Conservation (phyloP, 2,113 vertebrate species). For the Heliornis fulica region DNA sequence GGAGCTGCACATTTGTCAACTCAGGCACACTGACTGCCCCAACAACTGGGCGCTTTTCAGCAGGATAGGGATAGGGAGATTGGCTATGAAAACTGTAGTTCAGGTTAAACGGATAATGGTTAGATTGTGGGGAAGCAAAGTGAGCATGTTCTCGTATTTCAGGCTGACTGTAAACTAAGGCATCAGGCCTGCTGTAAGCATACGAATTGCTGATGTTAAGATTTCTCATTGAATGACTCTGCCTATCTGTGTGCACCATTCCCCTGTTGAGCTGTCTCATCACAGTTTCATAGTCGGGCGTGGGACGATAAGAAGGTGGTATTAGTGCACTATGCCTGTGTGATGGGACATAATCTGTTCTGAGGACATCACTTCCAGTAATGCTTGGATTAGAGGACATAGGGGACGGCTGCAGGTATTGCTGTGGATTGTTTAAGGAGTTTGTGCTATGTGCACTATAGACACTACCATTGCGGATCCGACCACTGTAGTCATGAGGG, state of each 20-base stretch:
- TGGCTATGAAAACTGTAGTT: conserved; percentile 94
- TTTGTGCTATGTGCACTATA: conserved; percentile 97
- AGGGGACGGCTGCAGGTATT: conserved; percentile 92
- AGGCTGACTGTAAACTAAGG: conserved; percentile 96
- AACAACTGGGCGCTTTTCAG: conserved; percentile 86
- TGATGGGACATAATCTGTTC: conserved; percentile 87
- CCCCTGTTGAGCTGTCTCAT: conserved; percentile 90
- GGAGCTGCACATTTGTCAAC: conserved; percentile 92
- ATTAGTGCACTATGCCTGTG: conserved; percentile 93
- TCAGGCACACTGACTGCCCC: conserved; percentile 96
- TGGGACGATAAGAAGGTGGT: conserved; percentile 93
- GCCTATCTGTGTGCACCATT: conserved; percentile 80
- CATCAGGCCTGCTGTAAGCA: conserved; percentile 91
- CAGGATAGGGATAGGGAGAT: conserved; percentile 85
- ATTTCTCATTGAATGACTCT: conserved; percentile 95
- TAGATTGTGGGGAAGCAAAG: conserved; percentile 64
- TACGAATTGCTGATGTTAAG: conserved; percentile 92
- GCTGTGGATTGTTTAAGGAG: conserved; percentile 92
- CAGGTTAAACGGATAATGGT: conserved; percentile 85
- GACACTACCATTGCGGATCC: conserved; percentile 92
- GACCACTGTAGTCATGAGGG: conserved; percentile 86
- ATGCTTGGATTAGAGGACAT: conserved; percentile 98
- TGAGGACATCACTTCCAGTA: conserved; percentile 89
- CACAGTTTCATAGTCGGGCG: conserved; percentile 95
- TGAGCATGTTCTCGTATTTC: conserved; percentile 91